Percentiles rank a stretch among this genome's conserved stretches.
These are phyloP conservation scores for Lanistes nyassanus DNA, from an alignment of 1,140 invertebrate genomes.

Conservation along the genomic window DNA sequence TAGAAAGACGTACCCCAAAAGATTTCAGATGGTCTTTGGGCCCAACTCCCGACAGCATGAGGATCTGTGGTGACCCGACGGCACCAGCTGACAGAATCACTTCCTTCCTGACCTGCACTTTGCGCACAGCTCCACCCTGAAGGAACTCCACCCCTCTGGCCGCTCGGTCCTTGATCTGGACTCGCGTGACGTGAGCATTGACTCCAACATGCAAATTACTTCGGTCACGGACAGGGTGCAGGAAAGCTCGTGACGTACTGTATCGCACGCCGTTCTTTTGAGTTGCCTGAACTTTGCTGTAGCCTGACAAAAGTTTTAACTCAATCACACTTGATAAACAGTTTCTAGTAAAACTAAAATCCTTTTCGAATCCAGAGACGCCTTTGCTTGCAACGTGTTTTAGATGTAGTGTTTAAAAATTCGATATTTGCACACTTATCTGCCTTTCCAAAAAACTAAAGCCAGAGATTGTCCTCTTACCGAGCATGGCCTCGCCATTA, in stretches of 20 bases:
- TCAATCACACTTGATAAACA: neutral
- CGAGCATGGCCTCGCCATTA: constrained; percentile 35
- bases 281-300: constrained; percentile 34
- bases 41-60: constrained; percentile 92
- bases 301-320: constrained; percentile 18
- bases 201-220: constrained; percentile 47
- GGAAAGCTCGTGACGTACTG: constrained; percentile 46
- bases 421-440: no score
- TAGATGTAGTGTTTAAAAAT: no score
- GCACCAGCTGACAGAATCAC: constrained; percentile 82
- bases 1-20: neutral
- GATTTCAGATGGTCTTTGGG: constrained; percentile 66
- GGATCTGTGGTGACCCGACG: constrained; percentile 81
- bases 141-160: constrained; percentile 55
- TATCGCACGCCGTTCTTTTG: constrained; percentile 40
- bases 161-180: neutral
- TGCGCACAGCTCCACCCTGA: constrained; percentile 66
- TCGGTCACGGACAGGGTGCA: constrained; percentile 41
- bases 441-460: no score
- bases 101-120: constrained; percentile 79
- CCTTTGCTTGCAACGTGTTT: no score
- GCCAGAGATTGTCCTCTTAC: constrained; percentile 3
- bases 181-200: constrained; percentile 44
- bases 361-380: no score
- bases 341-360: no score